Base-by-base conservation (phyloP, 2,797 vertebrate species). In the Rhinella marina region DNA sequence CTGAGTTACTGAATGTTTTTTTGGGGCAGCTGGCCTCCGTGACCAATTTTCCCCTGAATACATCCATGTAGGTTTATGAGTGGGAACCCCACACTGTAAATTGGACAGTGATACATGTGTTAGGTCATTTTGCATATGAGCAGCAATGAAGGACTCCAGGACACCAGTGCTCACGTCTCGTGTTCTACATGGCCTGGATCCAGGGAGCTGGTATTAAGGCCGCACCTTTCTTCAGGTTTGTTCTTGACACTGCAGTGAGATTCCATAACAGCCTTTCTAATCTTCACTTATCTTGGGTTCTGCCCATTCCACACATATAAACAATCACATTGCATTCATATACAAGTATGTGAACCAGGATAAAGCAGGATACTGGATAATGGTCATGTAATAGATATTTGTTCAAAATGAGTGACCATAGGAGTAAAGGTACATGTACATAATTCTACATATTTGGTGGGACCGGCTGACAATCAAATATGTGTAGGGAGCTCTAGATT, bases 161-260 rank as follows among this genome's bases (percentile, higher is more conserved):
- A 23, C 4, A 21, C 72, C 41, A n/a, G 72, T 16, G 27, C 68
- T 68, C 64, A 16, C 13, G 7, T 23, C 19, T 52, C 29, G 0
- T 80, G 19, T 23, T 19, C 76, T 70, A 57, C 54, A 61, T 84
- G 68, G 82, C 54, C 41, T 1, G 29, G 9, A 41, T 80, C 62
- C 86, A 73, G 17, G 12, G 23, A 52, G 16, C 1, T 73, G 27
- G 52, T 23, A 86, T 66, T 86, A 19, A 56, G 2, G 52, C 86
- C 32, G n/a, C 86, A 19, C 78, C 86, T 57, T 87, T 87, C 29
- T 61, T 85, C 73, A 85, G 57, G 84, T 75, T 77, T 41, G 41
- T 85, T 85, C 84, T 77, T 85, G 73, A 78, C 2, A 48, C 4
- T 62, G 10, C 23, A 29, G 32, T 13, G 54, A 81, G 57, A 52